Evolutionary conservation across 2,113 vertebrate genomes (phyloP).

Genomic region (Daphoenositta chrysoptera): DNA sequence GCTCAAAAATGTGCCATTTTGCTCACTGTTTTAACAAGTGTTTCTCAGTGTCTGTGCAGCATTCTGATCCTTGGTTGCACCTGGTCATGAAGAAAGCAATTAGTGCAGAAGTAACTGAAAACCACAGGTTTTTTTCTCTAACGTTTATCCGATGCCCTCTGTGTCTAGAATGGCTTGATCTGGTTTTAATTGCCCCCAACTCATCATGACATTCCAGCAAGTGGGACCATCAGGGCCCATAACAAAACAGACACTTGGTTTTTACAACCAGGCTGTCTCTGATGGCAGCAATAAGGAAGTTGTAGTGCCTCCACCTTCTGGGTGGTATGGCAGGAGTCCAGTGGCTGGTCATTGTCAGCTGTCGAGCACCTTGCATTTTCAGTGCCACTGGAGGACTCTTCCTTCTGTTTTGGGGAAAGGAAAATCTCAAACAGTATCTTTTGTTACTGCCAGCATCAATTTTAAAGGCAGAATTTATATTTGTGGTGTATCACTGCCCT

Average conservation of each 20-base stretch:
- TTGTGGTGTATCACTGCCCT: background rate
- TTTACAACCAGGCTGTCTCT: background rate
- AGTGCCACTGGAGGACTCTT: background rate
- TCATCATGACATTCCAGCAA: background rate
- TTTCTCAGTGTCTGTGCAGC: background rate
- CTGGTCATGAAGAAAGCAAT: background rate
- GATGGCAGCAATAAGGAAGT: background rate
- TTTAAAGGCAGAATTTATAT: background rate
- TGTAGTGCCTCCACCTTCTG: background rate
- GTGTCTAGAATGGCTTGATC: background rate
- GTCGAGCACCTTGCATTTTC: background rate
- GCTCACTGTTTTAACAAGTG: background rate
- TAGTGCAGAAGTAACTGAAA: background rate
- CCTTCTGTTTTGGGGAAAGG: background rate
- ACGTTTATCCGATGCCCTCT: accelerated
- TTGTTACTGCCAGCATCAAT: background rate
- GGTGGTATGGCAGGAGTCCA: background rate
- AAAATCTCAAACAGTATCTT: background rate
- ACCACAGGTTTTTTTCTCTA: background rate
- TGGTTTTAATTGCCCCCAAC: background rate
- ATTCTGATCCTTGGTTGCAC: background rate
- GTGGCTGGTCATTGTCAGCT: background rate
- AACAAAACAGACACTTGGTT: background rate
- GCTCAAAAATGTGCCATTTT: background rate
- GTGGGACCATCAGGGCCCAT: no score